Evolutionary conservation across 2,113 vertebrate species (phyloP).

Genomic region (Sapajus apella): DNA sequence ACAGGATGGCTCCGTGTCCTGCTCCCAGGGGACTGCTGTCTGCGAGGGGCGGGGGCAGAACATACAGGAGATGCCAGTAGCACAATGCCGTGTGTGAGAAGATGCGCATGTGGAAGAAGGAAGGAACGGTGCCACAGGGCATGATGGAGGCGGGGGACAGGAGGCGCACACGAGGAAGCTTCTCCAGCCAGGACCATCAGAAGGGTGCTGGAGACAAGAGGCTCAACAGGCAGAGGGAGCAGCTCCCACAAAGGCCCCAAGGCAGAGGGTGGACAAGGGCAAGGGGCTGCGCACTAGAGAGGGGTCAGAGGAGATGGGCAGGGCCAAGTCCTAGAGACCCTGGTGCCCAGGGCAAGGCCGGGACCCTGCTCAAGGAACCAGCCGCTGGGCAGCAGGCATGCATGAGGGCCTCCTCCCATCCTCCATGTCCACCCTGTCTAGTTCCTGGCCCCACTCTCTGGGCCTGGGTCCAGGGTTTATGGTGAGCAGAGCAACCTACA

Average conservation of each 20-base stretch:
- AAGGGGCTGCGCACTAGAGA: not conserved
- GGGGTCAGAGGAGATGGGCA: not conserved
- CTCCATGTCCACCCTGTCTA: not conserved
- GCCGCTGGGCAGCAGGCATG: not conserved
- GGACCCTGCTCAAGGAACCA: not conserved
- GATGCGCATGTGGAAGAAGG: not conserved
- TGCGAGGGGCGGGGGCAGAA: not conserved
- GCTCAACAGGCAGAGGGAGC: not conserved
- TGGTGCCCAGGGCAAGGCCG: rapidly evolving
- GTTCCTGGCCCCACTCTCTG: not conserved
- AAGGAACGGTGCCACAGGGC: rapidly evolving
- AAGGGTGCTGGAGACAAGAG: rapidly evolving
- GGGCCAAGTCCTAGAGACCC: not conserved
- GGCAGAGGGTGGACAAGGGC: not conserved
- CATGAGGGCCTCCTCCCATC: not conserved
- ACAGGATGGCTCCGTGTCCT: rapidly evolving
- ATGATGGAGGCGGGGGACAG: too few species aligned
- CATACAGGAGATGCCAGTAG: rapidly evolving
- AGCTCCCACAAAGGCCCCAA: not conserved
- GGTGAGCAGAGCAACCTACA: not conserved
- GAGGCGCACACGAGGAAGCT: not conserved
- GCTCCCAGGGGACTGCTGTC: not conserved
- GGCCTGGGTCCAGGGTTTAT: not conserved
- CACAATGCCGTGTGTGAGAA: rapidly evolving
- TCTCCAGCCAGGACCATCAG: not conserved